Percentiles rank a stretch among this genome's conserved stretches.
These are phyloP conservation scores for Philereme vetulata DNA, from an alignment of 2,888 invertebrate genomes.

Conservation along the genomic window DNA sequence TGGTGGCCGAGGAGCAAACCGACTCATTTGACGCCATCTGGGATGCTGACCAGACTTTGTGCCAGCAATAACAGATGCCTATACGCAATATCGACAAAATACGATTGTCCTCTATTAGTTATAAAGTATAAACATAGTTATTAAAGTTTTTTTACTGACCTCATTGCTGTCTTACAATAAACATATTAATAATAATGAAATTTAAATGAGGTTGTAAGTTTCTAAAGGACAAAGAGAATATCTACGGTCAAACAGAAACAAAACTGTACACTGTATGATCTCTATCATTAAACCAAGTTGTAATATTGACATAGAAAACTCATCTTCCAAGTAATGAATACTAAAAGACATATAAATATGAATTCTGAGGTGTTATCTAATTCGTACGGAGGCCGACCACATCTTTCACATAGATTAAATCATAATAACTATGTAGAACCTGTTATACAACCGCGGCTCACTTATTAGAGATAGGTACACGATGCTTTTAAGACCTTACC, in stretches of 20 bases:
- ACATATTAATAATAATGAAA: no score
- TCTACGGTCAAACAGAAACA: slow-evolving; percentile 6
- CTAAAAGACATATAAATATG: slow-evolving; percentile 19
- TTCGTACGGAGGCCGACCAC: slow-evolving; percentile 46
- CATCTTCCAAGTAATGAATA: slow-evolving; percentile 19
- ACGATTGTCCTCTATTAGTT: no score
- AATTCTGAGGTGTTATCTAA: slow-evolving; percentile 35
- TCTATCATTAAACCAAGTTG: slow-evolving; percentile 9
- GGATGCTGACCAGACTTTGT: no score
- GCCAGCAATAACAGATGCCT: no score
- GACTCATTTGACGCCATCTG: no score
- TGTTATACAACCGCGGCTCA: slow-evolving; percentile 7
- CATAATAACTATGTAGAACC: slow-evolving; percentile 1
- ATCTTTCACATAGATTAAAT: slow-evolving; percentile 24
- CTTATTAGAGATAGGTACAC: not conserved
- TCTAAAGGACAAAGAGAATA: no score
- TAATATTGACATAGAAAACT: slow-evolving; percentile 32
- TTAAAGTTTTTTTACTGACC: no score
- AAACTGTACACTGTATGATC: slow-evolving; percentile 1
- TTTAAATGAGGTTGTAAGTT: no score
- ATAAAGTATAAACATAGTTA: no score
- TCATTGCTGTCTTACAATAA: no score
- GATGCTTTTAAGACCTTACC: slow-evolving; percentile 6
- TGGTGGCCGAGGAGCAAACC: no score
- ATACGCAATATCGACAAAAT: no score